Evolutionary conservation across 2,113 vertebrate species (phyloP), one percentile per base, ranked within the genome.

Genomic region (Cottus gobio): DNA sequence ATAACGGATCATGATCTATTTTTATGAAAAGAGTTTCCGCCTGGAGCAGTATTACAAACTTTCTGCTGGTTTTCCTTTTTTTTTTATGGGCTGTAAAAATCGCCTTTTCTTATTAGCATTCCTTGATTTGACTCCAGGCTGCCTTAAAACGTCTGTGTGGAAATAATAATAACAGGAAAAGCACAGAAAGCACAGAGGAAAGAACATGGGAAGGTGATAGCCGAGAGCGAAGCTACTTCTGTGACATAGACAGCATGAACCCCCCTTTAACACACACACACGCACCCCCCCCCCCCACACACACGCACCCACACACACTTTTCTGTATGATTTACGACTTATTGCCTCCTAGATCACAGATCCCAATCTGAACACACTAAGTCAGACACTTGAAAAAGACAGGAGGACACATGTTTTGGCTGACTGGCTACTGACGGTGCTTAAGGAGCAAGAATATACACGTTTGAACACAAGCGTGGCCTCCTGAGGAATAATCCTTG

Each of bases 321-420:
- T 74, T 57, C 67, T 48, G 72, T 42, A 70, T 87, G 82, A 90
- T 91, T 93, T 87, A 91, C 36, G 48, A 78, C 71, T 54, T 75
- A 86, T 60, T 79, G 68, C 62, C 46, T 39, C 62, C 58, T 39
- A 58, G 75, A 89, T 91, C 89, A 89, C 80, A 91, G 87, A 91
- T 76, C 70, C 48, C 73, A 84, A 90, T 90, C 88, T 72, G 78
- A 84, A 74, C 74, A 82, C 86, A 91, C 85, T 85, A 87, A 90
- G 66, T 71, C 78, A 85, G 75, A 77, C 78, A 86, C 85, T 89
- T 91, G 78, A 88, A 87, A 65, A 52, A 88, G 85, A 91, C 91
- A 86, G 78, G 87, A 91, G 86, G 81, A 94, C 88, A 84, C 88
- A 87, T 93, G 89, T 92, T 90, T 77, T 82, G 68, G 86, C 71